Evolutionary conservation across 2,888 invertebrate species (phyloP), one percentile per base, ranked within the genome.

Genomic region (Oscheius sp.): DNA sequence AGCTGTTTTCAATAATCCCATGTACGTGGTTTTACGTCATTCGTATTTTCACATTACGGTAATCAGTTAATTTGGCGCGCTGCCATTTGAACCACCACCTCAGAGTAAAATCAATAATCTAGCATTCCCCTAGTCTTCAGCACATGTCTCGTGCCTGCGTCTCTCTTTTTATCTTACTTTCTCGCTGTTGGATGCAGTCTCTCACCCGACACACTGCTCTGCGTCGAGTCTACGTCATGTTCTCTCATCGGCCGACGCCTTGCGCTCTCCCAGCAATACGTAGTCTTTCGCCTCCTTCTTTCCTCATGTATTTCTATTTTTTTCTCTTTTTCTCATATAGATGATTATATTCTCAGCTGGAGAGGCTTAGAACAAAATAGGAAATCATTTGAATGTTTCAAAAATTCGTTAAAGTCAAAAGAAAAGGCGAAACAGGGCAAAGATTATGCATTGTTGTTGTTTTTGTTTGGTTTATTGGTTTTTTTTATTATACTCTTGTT

Each of bases 221-320:
- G 67, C 67, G 71, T 68, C 69, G 62, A 62, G 49, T 9, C 54
- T 45, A 67, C 62, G 45, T 59, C 65, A 45, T 50, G 45, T 45
- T 62, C 63, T 68, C 66, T 71, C 67, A 28, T 56, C 45, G 50
- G 47, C 36, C 51, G 47, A 54, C 41, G 49, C 51, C 71, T 70
- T 41, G 66, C 64, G 65, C 78, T 66, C 73, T 68, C 62, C 54
- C 47, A 36, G 61, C 64, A 65, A 63, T 41, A 69, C 54, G 68
- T 68, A 71, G 70, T 75, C 69, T 75, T 64, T 57, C 44, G 44
- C 47, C 32, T 44, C 9, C 49, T 26, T 12, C 49, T 14, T 50
- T 17, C 49, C 33, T 44, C 59, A 62, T 26, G 28, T 32, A 17
- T 62, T 62, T 54, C 36, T 5, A 32, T 33, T 54, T 20, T 54